Base-by-base conservation (phyloP, 2,797 vertebrate genomes). In the Xenopus petersii region DNA sequence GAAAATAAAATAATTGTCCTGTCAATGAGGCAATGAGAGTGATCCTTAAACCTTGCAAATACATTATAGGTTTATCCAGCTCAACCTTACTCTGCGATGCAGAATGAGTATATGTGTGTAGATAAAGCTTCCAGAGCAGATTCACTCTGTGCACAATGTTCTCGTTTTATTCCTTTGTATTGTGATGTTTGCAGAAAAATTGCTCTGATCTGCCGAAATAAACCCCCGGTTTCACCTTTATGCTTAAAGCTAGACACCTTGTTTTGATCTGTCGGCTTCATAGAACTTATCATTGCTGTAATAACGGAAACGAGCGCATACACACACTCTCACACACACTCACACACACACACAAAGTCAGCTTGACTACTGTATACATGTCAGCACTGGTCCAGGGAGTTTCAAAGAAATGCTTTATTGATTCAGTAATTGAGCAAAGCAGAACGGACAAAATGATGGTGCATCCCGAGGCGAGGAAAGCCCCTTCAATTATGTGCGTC, bases 401-500 rank as follows among this genome's bases (percentile, higher is more conserved):
- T 94, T 93, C 92, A 94, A 92, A 94, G 91, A 86, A 90, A 90
- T 90, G 87, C 89, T 95, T 94, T 92, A 94, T 89, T 89, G 91
- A 86, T 90, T 90, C 86, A 89, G 90, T 92, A 88, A 89, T 88
- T 87, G 91, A 87, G 82, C 84, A 84, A 77, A 56, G 92, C 85
- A 85, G 86, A 88, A 89, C 86, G 92, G 93, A 93, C 92, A 86
- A 83, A 90, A 87, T 87, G 89, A 90, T 92, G 86, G 85, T 86
- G 80, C 86, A 86, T 85, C 87, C 79, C 70, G 87, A 88, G 89
- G 74, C 85, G 70, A 86, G 88, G 91, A 93, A 93, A 92, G 92
- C 87, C 91, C 90, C 89, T 89, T 86, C 87, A 89, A 90, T 93
- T 90, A 92, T 90, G 83, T 61, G 91, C 89, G 89, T 91, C 89